Evolutionary conservation across 92 coral and sea anemone species (phyloP).

Genomic region (Bergia sp.): DNA sequence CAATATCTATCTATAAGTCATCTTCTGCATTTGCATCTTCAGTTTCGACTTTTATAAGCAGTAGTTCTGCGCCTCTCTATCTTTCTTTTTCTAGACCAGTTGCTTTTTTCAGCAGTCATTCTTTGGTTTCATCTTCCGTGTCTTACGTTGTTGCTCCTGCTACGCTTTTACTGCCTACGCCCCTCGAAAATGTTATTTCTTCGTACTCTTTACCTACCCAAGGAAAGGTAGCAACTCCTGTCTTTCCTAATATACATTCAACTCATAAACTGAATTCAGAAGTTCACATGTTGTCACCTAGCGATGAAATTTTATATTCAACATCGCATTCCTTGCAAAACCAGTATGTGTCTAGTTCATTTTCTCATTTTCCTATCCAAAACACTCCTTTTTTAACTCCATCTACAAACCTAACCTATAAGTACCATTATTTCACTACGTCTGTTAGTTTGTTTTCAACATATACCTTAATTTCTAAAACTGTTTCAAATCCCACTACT

Average conservation of each 20-base stretch:
- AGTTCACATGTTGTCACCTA: neutral
- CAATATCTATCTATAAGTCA: neutral
- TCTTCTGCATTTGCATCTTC: neutral
- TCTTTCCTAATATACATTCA: neutral
- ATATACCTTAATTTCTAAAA: neutral
- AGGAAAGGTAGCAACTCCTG: neutral
- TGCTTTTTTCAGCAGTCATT: too few species aligned
- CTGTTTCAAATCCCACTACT: neutral
- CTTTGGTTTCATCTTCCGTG: neutral
- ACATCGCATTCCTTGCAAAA: too few species aligned
- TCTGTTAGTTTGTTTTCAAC: neutral
- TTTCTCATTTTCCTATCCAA: neutral
- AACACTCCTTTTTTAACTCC: neutral
- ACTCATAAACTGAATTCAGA: too few species aligned
- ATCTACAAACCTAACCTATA: neutral
- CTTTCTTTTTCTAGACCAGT: neutral
- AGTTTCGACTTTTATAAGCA: neutral
- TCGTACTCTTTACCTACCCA: neutral
- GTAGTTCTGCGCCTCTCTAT: neutral
- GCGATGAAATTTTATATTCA: neutral
- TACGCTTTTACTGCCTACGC: neutral
- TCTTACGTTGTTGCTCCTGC: neutral
- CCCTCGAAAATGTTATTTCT: too few species aligned
- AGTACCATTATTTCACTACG: neutral
- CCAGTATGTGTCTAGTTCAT: neutral